These are phyloP conservation scores for Psylliodes chrysocephalus DNA, from an alignment of 2,888 invertebrate genomes.

Conservation along the genomic window DNA sequence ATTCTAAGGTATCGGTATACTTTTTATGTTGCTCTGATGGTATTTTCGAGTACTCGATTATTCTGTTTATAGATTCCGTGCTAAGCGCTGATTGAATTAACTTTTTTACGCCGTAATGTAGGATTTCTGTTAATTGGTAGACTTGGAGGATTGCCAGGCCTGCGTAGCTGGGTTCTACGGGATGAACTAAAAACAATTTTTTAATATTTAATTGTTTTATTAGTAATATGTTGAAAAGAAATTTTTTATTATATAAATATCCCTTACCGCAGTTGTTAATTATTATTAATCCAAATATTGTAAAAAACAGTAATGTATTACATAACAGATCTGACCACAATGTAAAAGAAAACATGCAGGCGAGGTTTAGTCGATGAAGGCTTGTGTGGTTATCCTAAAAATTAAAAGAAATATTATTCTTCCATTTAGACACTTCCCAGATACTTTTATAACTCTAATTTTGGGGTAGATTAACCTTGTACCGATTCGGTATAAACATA, in stretches of 20 bases:
- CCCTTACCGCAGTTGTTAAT: neutral
- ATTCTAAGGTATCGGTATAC: neutral
- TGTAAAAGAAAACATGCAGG: neutral
- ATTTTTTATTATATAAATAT: neutral
- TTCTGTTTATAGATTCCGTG: neutral
- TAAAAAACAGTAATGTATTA: neutral
- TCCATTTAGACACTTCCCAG: too few species aligned
- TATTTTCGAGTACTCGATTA: neutral
- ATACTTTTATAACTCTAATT: too few species aligned
- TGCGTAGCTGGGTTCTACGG: neutral
- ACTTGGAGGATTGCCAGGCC: constrained; percentile 1
- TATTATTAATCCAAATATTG: constrained; percentile 6
- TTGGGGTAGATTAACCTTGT: too few species aligned
- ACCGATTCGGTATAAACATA: too few species aligned
- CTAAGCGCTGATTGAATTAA: neutral
- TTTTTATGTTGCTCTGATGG: neutral
- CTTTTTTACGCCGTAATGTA: constrained; percentile 7
- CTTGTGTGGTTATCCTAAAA: constrained; percentile 2
- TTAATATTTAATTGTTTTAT: too few species aligned
- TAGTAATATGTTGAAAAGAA: too few species aligned
- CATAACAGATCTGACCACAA: neutral
- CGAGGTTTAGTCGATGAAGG: neutral
- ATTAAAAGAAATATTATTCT: too few species aligned
- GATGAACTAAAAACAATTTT: neutral
- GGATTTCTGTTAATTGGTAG: constrained; percentile 3